These are phyloP conservation scores for Argentina silus DNA, from an alignment of 2,797 vertebrate species.

Conservation along the genomic window DNA sequence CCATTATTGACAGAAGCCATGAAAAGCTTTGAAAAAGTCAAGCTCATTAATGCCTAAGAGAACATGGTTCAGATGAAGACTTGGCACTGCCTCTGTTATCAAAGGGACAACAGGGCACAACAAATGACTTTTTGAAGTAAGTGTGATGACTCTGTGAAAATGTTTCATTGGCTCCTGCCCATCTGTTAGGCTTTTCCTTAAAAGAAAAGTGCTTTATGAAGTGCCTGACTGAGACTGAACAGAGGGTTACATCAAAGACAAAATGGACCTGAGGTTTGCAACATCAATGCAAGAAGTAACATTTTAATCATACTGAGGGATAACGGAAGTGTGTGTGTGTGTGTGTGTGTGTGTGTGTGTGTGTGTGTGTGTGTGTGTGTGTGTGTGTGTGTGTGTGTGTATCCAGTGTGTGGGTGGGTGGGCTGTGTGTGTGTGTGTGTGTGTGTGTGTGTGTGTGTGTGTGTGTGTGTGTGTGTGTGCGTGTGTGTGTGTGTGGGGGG, in stretches of 20 bases:
- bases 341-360: background rate
- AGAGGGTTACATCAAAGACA: conserved; percentile 4
- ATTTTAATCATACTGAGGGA: background rate
- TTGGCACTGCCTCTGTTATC: background rate
- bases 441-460: conserved; percentile 1
- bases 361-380: background rate
- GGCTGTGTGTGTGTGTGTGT: conserved; percentile 10
- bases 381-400: background rate
- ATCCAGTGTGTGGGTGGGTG: background rate
- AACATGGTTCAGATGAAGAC: background rate
- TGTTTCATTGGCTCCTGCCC: conserved; percentile 36
- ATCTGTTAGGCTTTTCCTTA: conserved; percentile 44
- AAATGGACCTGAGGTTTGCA: conserved; percentile 24
- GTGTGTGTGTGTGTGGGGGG: background rate
- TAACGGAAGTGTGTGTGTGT: background rate
- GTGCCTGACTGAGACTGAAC: conserved; percentile 4
- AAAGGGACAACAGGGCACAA: conserved; percentile 24
- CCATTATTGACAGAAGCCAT: background rate
- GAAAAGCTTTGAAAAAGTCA: background rate
- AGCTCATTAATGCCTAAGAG: background rate
- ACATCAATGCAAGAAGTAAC: background rate
- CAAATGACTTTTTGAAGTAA: conserved; percentile 54
- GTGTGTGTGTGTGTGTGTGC: background rate
- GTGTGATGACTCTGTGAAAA: conserved; percentile 43
- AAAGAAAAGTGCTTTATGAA: conserved; percentile 32